Base-by-base conservation (phyloP, 1,140 invertebrate genomes). In the Dufourea novaeangliae region DNA sequence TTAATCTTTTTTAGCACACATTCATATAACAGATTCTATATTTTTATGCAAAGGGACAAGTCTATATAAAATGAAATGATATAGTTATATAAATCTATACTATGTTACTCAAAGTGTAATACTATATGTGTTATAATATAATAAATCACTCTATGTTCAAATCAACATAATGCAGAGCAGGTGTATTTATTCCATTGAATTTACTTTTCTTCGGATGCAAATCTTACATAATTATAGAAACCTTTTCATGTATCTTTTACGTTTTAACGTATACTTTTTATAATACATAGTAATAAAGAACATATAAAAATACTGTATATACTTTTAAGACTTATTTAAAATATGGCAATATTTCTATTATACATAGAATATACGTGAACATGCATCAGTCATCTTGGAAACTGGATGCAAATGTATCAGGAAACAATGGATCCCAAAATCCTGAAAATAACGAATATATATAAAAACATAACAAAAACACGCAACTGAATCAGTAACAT, bases 81-180 rank as follows among this genome's bases (percentile, higher is more conserved):
- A 88, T 86, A 87, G 86, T 85, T 88, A 89, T 90, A 91, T 83
- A 86, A 86, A 86, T 87, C 81, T 88, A 88, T 89, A 79, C 88
- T 89, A 89, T 89, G 88, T 91, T 90, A 91, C 73, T 88, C 82
- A 79, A 88, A 89, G 86, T 91, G 91, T 91, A 90, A 91, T 86
- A 86, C 71, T 85, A 88, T 91, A 91, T 89, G 91, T 92, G 89
- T 92, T 92, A 89, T 91, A 86, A 89, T 89, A 88, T 88, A 92
- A 92, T 92, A 91, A 91, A 92, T 89, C 84, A 88, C 80, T 91
- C 89, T 92, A 92, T 91, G 90, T 90, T 90, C 88, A 89, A 91
- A 86, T 76, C 74, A 82, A 71, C 76, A 32, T 3, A 63, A 67
- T 29, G 17, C 37, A 44, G 5, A 25, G 8, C 22, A 41, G 17